A percentile compares a stretch with the other conserved stretches of the same genome.
These are phyloP conservation scores for Rhea americana DNA, from an alignment of 2,113 vertebrate genomes.

Conservation along the genomic window DNA sequence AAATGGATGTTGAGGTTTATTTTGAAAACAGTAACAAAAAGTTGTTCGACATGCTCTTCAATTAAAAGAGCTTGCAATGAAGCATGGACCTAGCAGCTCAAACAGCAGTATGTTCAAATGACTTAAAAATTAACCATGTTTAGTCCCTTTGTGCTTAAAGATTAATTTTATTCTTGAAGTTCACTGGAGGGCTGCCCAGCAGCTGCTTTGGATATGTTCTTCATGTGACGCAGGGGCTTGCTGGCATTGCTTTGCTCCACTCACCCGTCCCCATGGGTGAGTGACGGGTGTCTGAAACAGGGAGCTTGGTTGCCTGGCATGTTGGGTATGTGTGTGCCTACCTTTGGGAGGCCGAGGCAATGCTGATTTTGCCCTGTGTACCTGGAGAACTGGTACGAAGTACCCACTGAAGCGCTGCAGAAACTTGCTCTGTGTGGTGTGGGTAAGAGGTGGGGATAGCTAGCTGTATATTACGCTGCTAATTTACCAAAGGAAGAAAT, in stretches of 20 bases:
- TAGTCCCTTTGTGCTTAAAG: neutral
- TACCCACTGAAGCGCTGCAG: neutral
- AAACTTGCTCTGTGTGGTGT: neutral
- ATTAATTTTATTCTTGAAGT: neutral
- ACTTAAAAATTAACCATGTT: neutral
- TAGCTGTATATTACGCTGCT: neutral
- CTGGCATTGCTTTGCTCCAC: neutral
- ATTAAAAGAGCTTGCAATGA: neutral
- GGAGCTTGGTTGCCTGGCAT: neutral
- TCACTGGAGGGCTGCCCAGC: neutral
- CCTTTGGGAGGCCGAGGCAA: neutral
- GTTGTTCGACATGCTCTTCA: neutral
- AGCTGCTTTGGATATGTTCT: neutral
- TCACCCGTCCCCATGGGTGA: neutral
- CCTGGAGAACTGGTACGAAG: neutral
- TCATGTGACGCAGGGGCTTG: accelerated
- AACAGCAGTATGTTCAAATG: neutral
- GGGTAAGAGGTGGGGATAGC: neutral
- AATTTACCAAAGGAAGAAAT: neutral
- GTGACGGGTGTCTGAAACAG: neutral
- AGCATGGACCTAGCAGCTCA: accelerated
- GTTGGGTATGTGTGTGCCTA: neutral
- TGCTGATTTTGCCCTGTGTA: neutral
- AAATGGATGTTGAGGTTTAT: accelerated
- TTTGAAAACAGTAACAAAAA: neutral